Evolutionary conservation across 2,888 invertebrate species (phyloP).

Genomic region (Drosophila testacea): DNA sequence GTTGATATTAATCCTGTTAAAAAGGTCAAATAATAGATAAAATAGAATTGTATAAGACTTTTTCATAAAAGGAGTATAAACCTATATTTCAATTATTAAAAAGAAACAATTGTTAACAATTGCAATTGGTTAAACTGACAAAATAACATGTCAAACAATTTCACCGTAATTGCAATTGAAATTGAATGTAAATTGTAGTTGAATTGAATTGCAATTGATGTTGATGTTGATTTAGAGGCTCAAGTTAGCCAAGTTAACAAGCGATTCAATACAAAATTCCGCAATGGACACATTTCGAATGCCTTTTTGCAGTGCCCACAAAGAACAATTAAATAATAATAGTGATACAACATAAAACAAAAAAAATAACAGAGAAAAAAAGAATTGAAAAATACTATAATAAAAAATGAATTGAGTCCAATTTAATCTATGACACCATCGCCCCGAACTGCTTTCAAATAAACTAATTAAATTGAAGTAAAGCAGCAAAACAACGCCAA

Average conservation of each 20-base stretch:
- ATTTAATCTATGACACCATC: slow-evolving; percentile 82
- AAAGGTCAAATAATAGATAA: too few relatives aligned
- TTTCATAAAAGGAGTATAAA: too few relatives aligned
- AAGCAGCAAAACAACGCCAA: slow-evolving; percentile 45
- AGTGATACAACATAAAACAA: slow-evolving; percentile 6
- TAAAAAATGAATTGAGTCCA: slow-evolving; percentile 55
- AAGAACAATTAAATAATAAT: slow-evolving; percentile 61
- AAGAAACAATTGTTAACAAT: slow-evolving; percentile 3
- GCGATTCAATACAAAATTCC: slow-evolving; percentile 50
- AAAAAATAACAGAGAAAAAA: slow-evolving; percentile 20
- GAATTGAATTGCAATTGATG: slow-evolving; percentile 29
- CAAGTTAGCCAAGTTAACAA: slow-evolving; percentile 35
- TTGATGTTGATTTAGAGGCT: slow-evolving; percentile 56
- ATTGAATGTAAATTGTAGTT: slow-evolving; percentile 10
- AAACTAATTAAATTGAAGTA: slow-evolving; percentile 79
- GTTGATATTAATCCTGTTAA: too few relatives aligned
- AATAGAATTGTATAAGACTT: too few relatives aligned
- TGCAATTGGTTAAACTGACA: not conserved
- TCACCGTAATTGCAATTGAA: slow-evolving; percentile 38
- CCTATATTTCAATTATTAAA: not conserved
- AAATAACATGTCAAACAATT: slow-evolving; percentile 35
- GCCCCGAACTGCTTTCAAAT: slow-evolving; percentile 79
- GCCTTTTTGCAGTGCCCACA: slow-evolving; percentile 27
- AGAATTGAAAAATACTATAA: slow-evolving; percentile 17
- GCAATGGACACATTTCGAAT: slow-evolving; percentile 30